Percentiles rank a stretch among this genome's conserved stretches.
Evolutionary conservation across 2,113 vertebrate genomes (phyloP).

Genomic region (Elanus axillaris): DNA sequence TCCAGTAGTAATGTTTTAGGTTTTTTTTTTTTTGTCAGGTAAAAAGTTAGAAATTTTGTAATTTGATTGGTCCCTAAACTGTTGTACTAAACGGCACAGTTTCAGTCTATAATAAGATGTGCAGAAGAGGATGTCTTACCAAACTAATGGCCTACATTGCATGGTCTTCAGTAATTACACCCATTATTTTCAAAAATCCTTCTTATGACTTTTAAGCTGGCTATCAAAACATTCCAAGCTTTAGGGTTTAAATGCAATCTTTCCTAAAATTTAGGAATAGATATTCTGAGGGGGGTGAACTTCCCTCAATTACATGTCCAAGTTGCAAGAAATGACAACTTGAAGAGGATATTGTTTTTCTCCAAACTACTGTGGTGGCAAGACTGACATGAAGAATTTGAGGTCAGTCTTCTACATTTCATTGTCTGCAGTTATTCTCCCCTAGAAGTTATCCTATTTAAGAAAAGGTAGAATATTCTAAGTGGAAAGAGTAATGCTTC

Average conservation of each 20-base stretch:
- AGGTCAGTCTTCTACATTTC: neutral
- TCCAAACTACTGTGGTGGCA: neutral
- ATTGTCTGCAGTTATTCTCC: neutral
- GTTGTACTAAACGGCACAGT: accelerated
- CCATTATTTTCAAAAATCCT: neutral
- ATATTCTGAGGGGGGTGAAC: neutral
- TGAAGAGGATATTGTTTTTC: neutral
- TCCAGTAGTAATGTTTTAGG: too few relatives aligned
- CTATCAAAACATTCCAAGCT: neutral
- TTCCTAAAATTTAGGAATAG: neutral
- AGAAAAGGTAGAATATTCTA: neutral
- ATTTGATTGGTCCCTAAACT: neutral
- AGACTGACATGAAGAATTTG: neutral
- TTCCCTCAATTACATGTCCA: neutral
- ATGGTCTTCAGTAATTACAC: neutral
- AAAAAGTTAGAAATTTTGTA: neutral
- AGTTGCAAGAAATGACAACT: neutral
- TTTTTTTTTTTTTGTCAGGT: neutral
- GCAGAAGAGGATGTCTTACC: neutral
- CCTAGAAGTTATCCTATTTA: neutral
- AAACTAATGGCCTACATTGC: neutral
- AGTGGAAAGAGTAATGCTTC: neutral
- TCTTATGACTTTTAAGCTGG: neutral
- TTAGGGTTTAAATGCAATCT: neutral
- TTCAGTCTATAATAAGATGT: neutral